Percentiles rank a stretch among this genome's conserved stretches.
Conservation (phyloP, 2,113 vertebrate genomes). For the Isichthys henryi region DNA sequence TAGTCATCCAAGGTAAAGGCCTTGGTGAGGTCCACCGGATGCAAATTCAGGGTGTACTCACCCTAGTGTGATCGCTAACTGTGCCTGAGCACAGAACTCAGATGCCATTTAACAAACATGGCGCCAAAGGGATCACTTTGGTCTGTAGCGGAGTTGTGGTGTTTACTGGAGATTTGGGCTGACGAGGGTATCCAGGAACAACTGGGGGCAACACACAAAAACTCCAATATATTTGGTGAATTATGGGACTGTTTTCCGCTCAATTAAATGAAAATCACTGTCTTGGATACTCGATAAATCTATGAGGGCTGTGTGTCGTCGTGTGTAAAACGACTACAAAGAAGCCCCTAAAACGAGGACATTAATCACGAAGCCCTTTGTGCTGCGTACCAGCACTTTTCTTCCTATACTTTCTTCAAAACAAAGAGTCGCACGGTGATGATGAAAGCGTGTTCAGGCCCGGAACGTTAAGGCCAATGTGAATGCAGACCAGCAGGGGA, state of each 20-base stretch:
- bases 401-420: neutral
- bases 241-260: neutral
- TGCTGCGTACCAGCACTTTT: neutral
- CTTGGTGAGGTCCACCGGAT: neutral
- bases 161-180: neutral
- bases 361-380: neutral
- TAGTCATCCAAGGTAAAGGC: conserved; percentile 32
- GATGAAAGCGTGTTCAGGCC: neutral
- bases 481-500: neutral
- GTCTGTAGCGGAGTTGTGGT: neutral
- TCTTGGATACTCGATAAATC: neutral
- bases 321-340: neutral
- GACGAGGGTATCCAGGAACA: neutral
- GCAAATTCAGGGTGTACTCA: neutral
- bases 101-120: neutral
- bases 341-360: neutral
- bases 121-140: neutral
- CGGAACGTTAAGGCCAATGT: neutral
- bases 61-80: neutral
- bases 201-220: neutral
- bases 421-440: neutral
- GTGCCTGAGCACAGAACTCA: neutral
- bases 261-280: neutral
- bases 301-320: neutral
- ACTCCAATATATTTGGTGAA: neutral